Evolutionary conservation across 2,797 vertebrate genomes (phyloP).

Genomic region (Poecilia gillii): DNA sequence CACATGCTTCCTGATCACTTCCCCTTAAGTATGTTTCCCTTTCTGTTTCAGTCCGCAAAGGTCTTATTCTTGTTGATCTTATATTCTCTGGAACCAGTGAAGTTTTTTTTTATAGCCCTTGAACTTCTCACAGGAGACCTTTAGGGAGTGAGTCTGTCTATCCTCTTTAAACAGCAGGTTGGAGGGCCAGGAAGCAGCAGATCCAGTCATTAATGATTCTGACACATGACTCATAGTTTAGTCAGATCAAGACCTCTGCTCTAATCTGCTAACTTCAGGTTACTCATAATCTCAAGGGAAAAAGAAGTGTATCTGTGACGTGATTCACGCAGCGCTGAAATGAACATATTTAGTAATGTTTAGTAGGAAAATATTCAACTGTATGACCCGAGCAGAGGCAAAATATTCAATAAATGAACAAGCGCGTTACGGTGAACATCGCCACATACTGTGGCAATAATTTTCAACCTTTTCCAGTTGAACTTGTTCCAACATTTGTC

Average conservation of each 20-base stretch:
- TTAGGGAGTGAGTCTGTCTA: background rate
- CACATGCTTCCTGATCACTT: conserved; percentile 75
- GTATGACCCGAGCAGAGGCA: background rate
- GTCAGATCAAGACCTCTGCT: conserved; percentile 42
- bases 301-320: background rate
- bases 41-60: conserved; percentile 42
- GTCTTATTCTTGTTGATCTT: background rate
- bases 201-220: conserved; percentile 33
- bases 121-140: background rate
- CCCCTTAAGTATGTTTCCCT: conserved; percentile 60
- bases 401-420: background rate
- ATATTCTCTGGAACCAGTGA: background rate
- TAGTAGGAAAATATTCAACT: background rate
- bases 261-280: conserved; percentile 51
- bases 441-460: background rate
- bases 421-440: background rate
- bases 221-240: conserved; percentile 53
- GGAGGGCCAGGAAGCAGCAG: conserved; percentile 17
- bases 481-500: conserved; percentile 26
- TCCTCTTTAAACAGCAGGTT: background rate
- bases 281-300: conserved; percentile 23
- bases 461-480: conserved; percentile 8
- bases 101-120: background rate
- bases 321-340: background rate
- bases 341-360: background rate